phyloP scores from a whole-genome alignment of 2,888 invertebrate species.

The Chouioia cunea region DNA sequence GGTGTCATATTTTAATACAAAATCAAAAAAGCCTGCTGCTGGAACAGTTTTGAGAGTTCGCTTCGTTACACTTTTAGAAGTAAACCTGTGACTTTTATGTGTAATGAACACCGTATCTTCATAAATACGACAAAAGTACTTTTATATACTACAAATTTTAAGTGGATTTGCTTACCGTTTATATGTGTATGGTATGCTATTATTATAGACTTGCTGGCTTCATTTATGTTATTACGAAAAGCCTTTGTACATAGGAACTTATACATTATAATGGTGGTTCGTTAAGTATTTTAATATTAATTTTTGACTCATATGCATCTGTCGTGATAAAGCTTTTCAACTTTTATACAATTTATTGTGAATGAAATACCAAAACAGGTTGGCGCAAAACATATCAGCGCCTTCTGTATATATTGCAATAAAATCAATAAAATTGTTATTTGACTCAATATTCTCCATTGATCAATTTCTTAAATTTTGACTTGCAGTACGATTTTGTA shows the following conservation, averaged over 20 bases:
- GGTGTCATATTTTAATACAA: conserved; percentile 11
- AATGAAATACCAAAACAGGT: conserved; percentile 18
- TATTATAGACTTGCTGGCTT: conserved; percentile 24
- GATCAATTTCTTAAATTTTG: background rate
- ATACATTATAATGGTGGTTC: conserved; percentile 29
- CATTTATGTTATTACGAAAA: conserved; percentile 26
- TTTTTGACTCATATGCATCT: conserved; percentile 23
- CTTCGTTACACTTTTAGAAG: conserved; percentile 9
- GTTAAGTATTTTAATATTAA: conserved; percentile 21
- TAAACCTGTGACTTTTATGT: conserved; percentile 9
- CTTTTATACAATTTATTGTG: conserved; percentile 28
- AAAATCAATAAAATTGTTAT: conserved; percentile 40
- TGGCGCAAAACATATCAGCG: conserved; percentile 18
- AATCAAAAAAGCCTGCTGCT: conserved; percentile 19
- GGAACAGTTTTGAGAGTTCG: conserved; percentile 33
- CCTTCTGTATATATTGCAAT: conserved; percentile 36
- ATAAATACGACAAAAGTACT: conserved; percentile 22
- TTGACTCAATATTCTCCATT: background rate
- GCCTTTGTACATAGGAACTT: conserved; percentile 37
- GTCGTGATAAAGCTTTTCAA: conserved; percentile 16
- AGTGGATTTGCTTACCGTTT: conserved; percentile 22
- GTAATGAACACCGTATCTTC: conserved; percentile 20
- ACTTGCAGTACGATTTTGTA: conserved; percentile 10
- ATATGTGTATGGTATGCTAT: conserved; percentile 21
- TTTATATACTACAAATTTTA: conserved; percentile 29